These are phyloP conservation scores for Solen grandis DNA, from an alignment of 1,140 invertebrate species.

Conservation along the genomic window DNA sequence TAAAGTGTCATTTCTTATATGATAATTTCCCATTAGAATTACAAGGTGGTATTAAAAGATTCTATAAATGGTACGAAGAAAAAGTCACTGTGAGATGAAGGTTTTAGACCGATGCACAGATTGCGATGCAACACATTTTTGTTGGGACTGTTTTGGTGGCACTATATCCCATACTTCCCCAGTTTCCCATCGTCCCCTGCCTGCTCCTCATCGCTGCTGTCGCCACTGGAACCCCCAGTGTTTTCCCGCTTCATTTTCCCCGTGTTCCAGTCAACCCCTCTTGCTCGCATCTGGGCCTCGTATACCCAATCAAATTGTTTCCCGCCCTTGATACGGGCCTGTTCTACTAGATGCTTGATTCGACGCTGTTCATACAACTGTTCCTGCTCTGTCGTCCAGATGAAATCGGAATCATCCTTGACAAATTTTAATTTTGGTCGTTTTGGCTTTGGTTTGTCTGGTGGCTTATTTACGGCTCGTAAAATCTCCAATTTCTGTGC, in stretches of 20 bases:
- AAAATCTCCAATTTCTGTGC: slow-evolving; percentile 46
- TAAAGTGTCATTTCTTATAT: too few relatives aligned
- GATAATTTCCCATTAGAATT: too few relatives aligned
- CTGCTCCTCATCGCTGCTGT: slow-evolving; percentile 1
- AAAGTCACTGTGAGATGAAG: too few relatives aligned
- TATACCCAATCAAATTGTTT: slow-evolving; percentile 51
- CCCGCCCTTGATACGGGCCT: slow-evolving; percentile 42
- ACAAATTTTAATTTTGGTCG: slow-evolving; percentile 42
- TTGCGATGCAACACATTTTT: slow-evolving; percentile 1
- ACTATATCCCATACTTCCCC: slow-evolving; percentile 37
- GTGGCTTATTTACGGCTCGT: slow-evolving; percentile 43
- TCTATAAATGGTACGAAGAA: too few relatives aligned
- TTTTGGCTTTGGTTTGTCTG: slow-evolving; percentile 14
- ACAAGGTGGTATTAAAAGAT: too few relatives aligned
- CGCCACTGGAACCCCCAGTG: not conserved
- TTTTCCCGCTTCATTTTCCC: not conserved
- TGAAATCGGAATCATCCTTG: not conserved
- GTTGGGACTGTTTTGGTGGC: slow-evolving; percentile 2
- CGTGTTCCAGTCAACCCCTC: slow-evolving; percentile 26
- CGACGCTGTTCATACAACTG: slow-evolving; percentile 47
- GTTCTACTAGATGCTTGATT: slow-evolving; percentile 43
- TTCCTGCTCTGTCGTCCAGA: slow-evolving; percentile 26
- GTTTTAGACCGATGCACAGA: slow-evolving; percentile 23
- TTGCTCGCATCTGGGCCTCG: slow-evolving; percentile 35
- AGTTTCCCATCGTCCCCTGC: slow-evolving; percentile 10